phyloP scores from a whole-genome alignment of 2,113 vertebrate genomes.

The Dolichallabes microphthalmus region DNA sequence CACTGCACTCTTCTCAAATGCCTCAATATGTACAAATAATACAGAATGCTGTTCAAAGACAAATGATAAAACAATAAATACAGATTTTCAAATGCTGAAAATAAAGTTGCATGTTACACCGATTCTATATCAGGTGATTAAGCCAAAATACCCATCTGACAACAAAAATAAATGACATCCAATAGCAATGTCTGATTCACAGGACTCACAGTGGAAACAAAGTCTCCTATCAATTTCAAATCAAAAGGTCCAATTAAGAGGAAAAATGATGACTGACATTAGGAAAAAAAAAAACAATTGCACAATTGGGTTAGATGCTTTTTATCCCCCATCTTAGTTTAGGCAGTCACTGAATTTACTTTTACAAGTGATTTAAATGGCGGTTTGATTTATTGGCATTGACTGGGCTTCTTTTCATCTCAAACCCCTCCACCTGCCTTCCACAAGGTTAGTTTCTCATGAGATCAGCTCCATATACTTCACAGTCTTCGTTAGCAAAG shows the following conservation, averaged over 20 bases:
- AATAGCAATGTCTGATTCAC: constrained; percentile 30
- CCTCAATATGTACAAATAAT: constrained; percentile 45
- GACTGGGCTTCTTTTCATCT: constrained; percentile 7
- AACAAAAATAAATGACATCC: not conserved
- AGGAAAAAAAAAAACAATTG: not conserved
- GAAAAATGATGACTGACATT: not conserved
- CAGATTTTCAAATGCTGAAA: constrained; percentile 14
- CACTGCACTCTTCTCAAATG: constrained; percentile 32
- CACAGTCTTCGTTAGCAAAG: constrained; percentile 14
- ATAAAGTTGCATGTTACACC: not conserved
- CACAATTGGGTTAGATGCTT: not conserved
- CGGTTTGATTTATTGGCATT: constrained; percentile 5
- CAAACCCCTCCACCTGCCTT: not conserved
- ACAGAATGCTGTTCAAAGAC: constrained; percentile 30
- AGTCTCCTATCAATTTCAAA: constrained; percentile 15
- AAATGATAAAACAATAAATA: constrained; percentile 51
- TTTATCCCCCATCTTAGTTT: not conserved
- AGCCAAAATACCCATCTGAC: constrained; percentile 14
- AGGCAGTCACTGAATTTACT: constrained; percentile 8
- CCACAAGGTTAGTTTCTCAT: not conserved
- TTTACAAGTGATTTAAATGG: constrained; percentile 11
- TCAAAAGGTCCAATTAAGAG: constrained; percentile 4
- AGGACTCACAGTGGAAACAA: constrained; percentile 36
- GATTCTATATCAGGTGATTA: constrained; percentile 32
- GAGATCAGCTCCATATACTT: constrained; percentile 10